A percentile compares a stretch with the other conserved stretches of the same genome.
phyloP scores from a whole-genome alignment of 2,113 vertebrate genomes.

The Scytalopus superciliaris region DNA sequence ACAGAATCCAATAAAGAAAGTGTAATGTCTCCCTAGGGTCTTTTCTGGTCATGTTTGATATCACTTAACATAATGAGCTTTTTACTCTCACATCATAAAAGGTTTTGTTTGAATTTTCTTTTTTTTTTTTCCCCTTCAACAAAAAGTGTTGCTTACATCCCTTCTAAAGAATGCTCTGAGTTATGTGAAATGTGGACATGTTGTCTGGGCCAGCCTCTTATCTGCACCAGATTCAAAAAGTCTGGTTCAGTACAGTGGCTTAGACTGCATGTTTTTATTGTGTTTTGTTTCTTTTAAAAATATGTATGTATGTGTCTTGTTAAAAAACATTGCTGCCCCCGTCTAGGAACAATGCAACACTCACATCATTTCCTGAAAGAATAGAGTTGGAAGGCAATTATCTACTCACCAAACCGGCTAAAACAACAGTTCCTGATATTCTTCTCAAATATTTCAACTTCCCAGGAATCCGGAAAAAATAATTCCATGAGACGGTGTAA shows the following conservation, averaged over 20 bases:
- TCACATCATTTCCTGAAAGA: slow-evolving; percentile 82
- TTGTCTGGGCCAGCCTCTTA: slow-evolving; percentile 75
- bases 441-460: slow-evolving; percentile 83
- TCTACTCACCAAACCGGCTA: slow-evolving; percentile 77
- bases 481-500: slow-evolving; percentile 75
- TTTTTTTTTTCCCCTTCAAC: slow-evolving; percentile 41
- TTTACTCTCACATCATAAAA: slow-evolving; percentile 67
- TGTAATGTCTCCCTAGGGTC: slow-evolving; percentile 55
- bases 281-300: slow-evolving; percentile 65
- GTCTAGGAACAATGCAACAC: slow-evolving; percentile 71
- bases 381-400: slow-evolving; percentile 79
- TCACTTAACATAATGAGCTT: slow-evolving; percentile 58
- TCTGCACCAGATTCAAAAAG: slow-evolving; percentile 69
- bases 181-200: slow-evolving; percentile 58
- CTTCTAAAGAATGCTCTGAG: slow-evolving; percentile 68
- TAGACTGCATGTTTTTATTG: slow-evolving; percentile 44
- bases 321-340: slow-evolving; percentile 62
- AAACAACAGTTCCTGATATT: slow-evolving; percentile 85
- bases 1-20: slow-evolving; percentile 50
- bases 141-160: slow-evolving; percentile 68
- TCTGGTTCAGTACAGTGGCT: slow-evolving; percentile 61
- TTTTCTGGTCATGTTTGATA: slow-evolving; percentile 67
- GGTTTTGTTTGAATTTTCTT: slow-evolving; percentile 43
- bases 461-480: slow-evolving; percentile 87
- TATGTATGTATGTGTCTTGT: slow-evolving; percentile 44